These are phyloP conservation scores for Amblyraja radiata DNA, from an alignment of 2,797 vertebrate genomes.

Conservation along the genomic window DNA sequence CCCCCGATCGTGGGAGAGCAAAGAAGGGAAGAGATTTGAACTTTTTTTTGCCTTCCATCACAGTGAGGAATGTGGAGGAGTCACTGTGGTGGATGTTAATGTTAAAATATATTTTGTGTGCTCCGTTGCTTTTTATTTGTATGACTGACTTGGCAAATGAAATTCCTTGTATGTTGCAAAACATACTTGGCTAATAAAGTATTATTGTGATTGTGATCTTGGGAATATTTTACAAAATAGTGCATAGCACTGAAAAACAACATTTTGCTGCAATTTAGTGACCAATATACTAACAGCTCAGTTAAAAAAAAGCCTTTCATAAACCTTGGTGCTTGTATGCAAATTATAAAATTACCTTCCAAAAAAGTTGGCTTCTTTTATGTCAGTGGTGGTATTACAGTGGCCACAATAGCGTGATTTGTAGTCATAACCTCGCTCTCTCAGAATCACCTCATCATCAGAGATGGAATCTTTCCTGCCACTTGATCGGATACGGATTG, in stretches of 20 bases:
- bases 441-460: constrained; percentile 83
- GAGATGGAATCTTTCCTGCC: constrained; percentile 87
- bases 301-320: neutral
- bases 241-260: neutral
- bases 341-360: constrained; percentile 69
- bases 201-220: too few relatives aligned
- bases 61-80: too few relatives aligned
- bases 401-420: constrained; percentile 97
- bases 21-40: too few relatives aligned
- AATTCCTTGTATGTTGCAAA: too few relatives aligned
- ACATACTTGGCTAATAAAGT: too few relatives aligned
- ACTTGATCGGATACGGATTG: constrained; percentile 78
- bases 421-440: constrained; percentile 92
- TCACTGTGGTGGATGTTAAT: too few relatives aligned
- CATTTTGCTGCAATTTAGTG: neutral
- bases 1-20: too few relatives aligned
- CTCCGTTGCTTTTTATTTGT: too few relatives aligned
- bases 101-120: too few relatives aligned
- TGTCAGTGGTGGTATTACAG: constrained; percentile 97
- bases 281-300: neutral
- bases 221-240: neutral
- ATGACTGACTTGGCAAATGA: too few relatives aligned
- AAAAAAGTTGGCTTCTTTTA: constrained; percentile 98
- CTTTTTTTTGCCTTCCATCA: too few relatives aligned
- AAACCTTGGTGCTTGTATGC: neutral